These are phyloP conservation scores for Ernsta delagoae DNA, from an alignment of 2,888 invertebrate genomes.

Conservation along the genomic window DNA sequence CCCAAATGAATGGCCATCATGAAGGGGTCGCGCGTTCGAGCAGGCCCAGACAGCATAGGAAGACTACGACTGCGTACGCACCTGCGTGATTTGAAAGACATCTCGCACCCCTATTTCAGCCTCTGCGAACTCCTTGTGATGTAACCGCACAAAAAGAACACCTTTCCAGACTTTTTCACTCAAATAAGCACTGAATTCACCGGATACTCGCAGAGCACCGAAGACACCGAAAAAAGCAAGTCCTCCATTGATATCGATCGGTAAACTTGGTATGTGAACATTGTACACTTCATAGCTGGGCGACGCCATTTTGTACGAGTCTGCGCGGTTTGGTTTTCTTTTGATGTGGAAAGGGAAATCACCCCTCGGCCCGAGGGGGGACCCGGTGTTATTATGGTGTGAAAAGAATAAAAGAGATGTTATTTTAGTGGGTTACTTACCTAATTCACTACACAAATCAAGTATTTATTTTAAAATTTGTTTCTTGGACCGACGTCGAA, in stretches of 20 bases:
- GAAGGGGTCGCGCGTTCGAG: slow-evolving; percentile 86
- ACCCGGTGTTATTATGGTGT: slow-evolving; percentile 57
- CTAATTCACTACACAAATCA: slow-evolving; percentile 53
- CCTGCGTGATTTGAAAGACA: slow-evolving; percentile 91
- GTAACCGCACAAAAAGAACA: slow-evolving; percentile 79
- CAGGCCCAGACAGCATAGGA: slow-evolving; percentile 92
- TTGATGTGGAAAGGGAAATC: slow-evolving; percentile 81
- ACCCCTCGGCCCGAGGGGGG: slow-evolving; percentile 80
- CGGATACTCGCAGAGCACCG: slow-evolving; percentile 71
- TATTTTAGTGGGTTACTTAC: slow-evolving; percentile 61
- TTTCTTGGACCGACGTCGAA: slow-evolving; percentile 54
- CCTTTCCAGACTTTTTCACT: slow-evolving; percentile 77
- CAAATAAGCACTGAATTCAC: slow-evolving; percentile 71
- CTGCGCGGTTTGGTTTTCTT: slow-evolving; percentile 85
- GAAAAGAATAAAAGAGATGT: slow-evolving; percentile 47
- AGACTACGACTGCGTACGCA: slow-evolving; percentile 98
- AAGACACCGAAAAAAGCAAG: slow-evolving; percentile 78
- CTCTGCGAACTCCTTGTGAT: slow-evolving; percentile 76
- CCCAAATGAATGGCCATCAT: slow-evolving; percentile 84
- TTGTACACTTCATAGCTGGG: slow-evolving; percentile 80
- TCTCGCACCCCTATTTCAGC: slow-evolving; percentile 77
- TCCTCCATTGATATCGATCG: slow-evolving; percentile 88
- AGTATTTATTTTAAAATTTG: slow-evolving; percentile 52
- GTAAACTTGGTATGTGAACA: slow-evolving; percentile 77
- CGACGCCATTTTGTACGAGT: slow-evolving; percentile 89